Evolutionary conservation across 2,113 vertebrate genomes (phyloP), one percentile per base, ranked within the genome.

Genomic region (Coregonus clupeaformis): DNA sequence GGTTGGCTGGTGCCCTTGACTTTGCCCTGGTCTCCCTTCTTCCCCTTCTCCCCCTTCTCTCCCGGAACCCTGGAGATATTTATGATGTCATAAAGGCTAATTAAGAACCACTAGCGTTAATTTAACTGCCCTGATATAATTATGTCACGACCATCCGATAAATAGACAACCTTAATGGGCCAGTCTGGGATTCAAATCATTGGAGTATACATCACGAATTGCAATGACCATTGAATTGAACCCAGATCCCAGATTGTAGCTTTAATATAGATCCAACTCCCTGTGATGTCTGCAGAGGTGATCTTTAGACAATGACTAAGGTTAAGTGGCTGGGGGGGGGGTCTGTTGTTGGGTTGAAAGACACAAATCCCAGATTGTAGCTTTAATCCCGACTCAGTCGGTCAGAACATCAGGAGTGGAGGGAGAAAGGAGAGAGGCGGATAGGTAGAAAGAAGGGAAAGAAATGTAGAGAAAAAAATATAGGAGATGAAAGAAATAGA

Each of bases 71-170:
- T 6, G 7, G 32, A 36, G 32, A 67, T 78, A 82, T 82, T 79
- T 82, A 86, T 82, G 74, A 75, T 72, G 69, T 76, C 74, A 74
- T 77, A 71, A 83, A 84, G 78, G 73, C 69, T 68, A 84, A 81
- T 81, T 84, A 88, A 81, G 82, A 60, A 64, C 47, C 25, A 30
- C n/a, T 69, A 57, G 60, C 2, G 13, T 87, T 72, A 80, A 69
- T 72, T 82, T 80, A 80, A 79, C 62, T 60, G 75, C 71, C 42
- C 45, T 68, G n/a, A 66, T 79, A 27, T 76, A 80, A 86, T 80
- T 63, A 77, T 80, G 60, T 55, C 45, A 63, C 69, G 79, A 73
- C 22, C 27, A 80, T 69, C 78, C 73, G 75, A 75, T 81, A 62
- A 81, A 85, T 68, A 73, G 12, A 2, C 64, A 14, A 12, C 45